Conservation (phyloP, 1,140 invertebrate species). For the Stegodyphus mimosarum region DNA sequence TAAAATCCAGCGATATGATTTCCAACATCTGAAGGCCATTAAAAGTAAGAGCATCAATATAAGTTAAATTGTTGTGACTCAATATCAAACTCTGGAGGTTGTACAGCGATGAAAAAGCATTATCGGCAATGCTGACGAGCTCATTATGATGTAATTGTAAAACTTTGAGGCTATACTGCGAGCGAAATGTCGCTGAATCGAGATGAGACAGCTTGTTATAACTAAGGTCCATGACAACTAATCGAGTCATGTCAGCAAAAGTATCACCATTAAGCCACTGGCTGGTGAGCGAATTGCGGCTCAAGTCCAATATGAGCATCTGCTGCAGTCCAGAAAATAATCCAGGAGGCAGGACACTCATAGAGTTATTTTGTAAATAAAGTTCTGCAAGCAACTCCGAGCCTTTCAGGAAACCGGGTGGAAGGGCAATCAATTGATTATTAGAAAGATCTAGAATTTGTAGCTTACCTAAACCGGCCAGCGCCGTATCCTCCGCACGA, state of each 20-base stretch:
- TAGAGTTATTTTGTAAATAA: slow-evolving; percentile 86
- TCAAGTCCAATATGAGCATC: slow-evolving; percentile 85
- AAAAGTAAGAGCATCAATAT: slow-evolving; percentile 80
- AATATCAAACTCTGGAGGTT: slow-evolving; percentile 84
- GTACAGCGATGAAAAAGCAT: slow-evolving; percentile 84
- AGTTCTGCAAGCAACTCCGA: slow-evolving; percentile 82
- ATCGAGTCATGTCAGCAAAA: slow-evolving; percentile 85
- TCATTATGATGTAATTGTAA: slow-evolving; percentile 83
- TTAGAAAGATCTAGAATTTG: slow-evolving; percentile 81
- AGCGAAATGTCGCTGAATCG: slow-evolving; percentile 83
- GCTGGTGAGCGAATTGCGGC: slow-evolving; percentile 85
- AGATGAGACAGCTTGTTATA: slow-evolving; percentile 84
- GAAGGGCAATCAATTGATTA: slow-evolving; percentile 84
- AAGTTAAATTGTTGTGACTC: slow-evolving; percentile 81
- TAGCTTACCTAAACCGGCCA: slow-evolving; percentile 76
- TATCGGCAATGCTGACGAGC: slow-evolving; percentile 80
- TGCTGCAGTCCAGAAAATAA: slow-evolving; percentile 82
- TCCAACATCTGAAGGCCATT: slow-evolving; percentile 83
- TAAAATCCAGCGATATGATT: slow-evolving; percentile 82
- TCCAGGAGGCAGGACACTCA: slow-evolving; percentile 80
- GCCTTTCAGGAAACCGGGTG: slow-evolving; percentile 82
- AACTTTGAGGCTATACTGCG: slow-evolving; percentile 84
- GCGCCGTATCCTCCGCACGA: slow-evolving; percentile 77
- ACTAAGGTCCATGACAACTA: slow-evolving; percentile 86
- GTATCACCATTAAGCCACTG: slow-evolving; percentile 83